A percentile compares a stretch with the other conserved stretches of the same genome.
Conservation (phyloP, 2,113 vertebrate genomes). For the Phoenicopterus ruber region DNA sequence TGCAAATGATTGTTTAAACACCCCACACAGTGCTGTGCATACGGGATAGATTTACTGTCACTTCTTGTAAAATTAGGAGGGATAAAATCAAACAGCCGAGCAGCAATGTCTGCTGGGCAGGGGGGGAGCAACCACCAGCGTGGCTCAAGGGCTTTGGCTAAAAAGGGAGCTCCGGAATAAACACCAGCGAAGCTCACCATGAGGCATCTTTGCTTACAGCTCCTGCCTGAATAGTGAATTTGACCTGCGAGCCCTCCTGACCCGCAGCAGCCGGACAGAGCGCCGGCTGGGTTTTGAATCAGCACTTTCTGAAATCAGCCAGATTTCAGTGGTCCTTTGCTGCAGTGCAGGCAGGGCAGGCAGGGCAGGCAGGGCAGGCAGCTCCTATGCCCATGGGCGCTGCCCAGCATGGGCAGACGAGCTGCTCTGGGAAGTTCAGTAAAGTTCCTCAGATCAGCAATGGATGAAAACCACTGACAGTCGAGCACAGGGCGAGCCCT, state of each 20-base stretch:
- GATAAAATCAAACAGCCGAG: constrained; percentile 18
- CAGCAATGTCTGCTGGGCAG: background rate
- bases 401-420: background rate
- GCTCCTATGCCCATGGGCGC: background rate
- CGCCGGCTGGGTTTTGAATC: background rate
- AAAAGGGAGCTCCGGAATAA: background rate
- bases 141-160: background rate
- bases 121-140: background rate
- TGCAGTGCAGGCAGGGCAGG: background rate
- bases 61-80: constrained; percentile 20
- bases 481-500: background rate
- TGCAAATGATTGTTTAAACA: background rate
- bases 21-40: background rate
- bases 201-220: background rate
- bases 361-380: background rate
- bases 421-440: background rate
- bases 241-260: background rate
- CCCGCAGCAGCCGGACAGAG: fast-evolving
- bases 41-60: background rate
- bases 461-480: background rate
- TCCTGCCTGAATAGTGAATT: background rate
- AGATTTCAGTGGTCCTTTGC: background rate
- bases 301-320: background rate
- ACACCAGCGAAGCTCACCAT: background rate
- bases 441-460: background rate